These are phyloP conservation scores for Amaurobius ferox DNA, from an alignment of 2,888 invertebrate genomes.

Conservation along the genomic window DNA sequence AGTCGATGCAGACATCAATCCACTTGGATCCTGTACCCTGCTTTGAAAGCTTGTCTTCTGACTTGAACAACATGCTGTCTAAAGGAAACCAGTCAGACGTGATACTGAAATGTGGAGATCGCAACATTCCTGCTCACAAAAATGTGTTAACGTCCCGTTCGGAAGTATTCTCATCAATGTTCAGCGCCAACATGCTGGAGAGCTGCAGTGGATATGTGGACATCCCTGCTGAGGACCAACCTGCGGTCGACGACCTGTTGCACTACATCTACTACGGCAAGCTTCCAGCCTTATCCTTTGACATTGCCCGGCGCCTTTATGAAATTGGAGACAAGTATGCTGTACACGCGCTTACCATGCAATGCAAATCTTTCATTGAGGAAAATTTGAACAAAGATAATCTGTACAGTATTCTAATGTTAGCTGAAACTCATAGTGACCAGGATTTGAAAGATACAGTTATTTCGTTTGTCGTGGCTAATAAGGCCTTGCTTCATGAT, in stretches of 20 bases:
- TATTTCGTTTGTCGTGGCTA: neutral
- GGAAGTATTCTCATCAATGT: too few species aligned
- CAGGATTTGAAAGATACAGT: neutral
- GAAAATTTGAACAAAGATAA: neutral
- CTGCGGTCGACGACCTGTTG: neutral
- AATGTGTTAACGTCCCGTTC: too few species aligned
- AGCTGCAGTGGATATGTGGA: neutral
- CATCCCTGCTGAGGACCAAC: neutral
- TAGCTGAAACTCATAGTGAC: neutral
- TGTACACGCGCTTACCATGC: neutral
- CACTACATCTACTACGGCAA: neutral
- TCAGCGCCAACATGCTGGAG: too few species aligned
- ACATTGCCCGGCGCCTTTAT: neutral
- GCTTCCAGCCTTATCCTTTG: neutral
- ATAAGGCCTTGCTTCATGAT: too few species aligned
- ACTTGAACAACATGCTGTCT: too few species aligned
- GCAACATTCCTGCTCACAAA: too few species aligned
- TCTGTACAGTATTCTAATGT: neutral
- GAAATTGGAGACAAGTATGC: conserved; percentile 14
- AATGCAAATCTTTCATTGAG: neutral
- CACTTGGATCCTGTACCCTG: too few species aligned
- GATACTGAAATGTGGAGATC: too few species aligned
- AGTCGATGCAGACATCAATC: too few species aligned
- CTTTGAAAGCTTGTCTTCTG: too few species aligned
- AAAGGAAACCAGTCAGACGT: too few species aligned